Base-by-base conservation (phyloP, 2,888 invertebrate genomes). In the Acanthosoma haemorrhoidale region DNA sequence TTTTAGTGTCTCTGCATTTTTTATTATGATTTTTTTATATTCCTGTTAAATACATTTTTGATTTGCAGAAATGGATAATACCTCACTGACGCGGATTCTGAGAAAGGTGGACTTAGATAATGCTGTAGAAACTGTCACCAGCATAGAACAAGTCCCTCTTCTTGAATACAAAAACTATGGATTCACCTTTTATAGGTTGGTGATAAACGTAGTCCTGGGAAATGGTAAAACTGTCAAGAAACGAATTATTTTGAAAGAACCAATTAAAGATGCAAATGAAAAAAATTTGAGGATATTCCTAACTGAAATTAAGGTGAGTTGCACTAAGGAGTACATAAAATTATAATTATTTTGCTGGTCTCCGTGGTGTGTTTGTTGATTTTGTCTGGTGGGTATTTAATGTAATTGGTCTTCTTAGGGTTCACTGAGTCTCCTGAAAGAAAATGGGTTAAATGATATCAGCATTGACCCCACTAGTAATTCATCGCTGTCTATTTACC, bases 51-150 rank as follows among this genome's bases (percentile, higher is more conserved):
- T n/a, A n/a, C n/a, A n/a, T n/a, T n/a, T n/a, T n/a, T n/a, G n/a
- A n/a, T 25, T 51, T 51, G 8, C 51, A 51, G 51, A 51, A 51
- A 51, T 51, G 51, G 51, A 51, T n/a, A 21, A 51, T 51, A 25
- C n/a, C 5, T 21, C 29, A 9, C n/a, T 51, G n/a, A 25, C 21
- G 29, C 21, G 29, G 13, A 51, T 51, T 51, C n/a, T 51, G 11
- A 25, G 29, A 25, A 51, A 51, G 13, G 25, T 8, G 5, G 51
- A 51, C n/a, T n/a, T 25, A 9, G 51, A 51, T 13, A 51, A 25
- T 21, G 21, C 13, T 0, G 51, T 51, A 3, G 25, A 51, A 6
- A 25, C 51, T 4, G 51, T 51, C n/a, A 21, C 29, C n/a, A 29
- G 3, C n/a, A 25, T 51, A 2, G 25, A 51, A 51, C 25, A 25